Percentiles rank a stretch among this genome's conserved stretches.
Evolutionary conservation across 2,888 invertebrate species (phyloP).

Genomic region (Parnassius smintheus): DNA sequence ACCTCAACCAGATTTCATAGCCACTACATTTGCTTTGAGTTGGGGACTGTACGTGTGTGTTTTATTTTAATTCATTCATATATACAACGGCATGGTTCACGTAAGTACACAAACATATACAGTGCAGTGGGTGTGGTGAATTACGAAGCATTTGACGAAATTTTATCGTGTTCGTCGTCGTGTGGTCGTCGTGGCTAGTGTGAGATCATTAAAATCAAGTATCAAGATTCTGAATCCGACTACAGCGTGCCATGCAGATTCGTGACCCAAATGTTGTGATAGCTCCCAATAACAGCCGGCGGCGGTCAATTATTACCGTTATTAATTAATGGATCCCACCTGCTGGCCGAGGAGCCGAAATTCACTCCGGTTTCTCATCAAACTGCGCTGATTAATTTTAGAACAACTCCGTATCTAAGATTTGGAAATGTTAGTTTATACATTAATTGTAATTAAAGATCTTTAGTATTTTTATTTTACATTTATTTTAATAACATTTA

Average conservation of each 20-base stretch:
- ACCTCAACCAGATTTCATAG: too few species aligned
- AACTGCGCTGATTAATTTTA: conserved; percentile 31
- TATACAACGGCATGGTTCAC: too few species aligned
- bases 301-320: conserved; percentile 59
- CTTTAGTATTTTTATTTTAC: too few species aligned
- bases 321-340: conserved; percentile 41
- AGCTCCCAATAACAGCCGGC: conserved; percentile 71
- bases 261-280: conserved; percentile 73
- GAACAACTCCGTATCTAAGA: conserved; percentile 25
- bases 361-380: conserved; percentile 23
- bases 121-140: too few species aligned
- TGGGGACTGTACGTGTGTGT: too few species aligned
- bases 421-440: not conserved
- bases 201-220: conserved; percentile 27
- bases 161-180: too few species aligned
- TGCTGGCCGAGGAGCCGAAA: conserved; percentile 28
- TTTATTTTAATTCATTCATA: too few species aligned
- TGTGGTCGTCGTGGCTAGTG: too few species aligned
- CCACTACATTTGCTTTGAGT: too few species aligned
- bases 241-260: conserved; percentile 49
- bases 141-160: too few species aligned
- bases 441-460: not conserved
- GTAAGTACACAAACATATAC: too few species aligned
- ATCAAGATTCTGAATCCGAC: conserved; percentile 34
- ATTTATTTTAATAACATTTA: too few species aligned